Percentiles rank a stretch among this genome's conserved stretches.
Evolutionary conservation across 30 jellyfish, hydroid and myxozoan genomes (phyloP).

Genomic region (Turritopsis dohrnii): DNA sequence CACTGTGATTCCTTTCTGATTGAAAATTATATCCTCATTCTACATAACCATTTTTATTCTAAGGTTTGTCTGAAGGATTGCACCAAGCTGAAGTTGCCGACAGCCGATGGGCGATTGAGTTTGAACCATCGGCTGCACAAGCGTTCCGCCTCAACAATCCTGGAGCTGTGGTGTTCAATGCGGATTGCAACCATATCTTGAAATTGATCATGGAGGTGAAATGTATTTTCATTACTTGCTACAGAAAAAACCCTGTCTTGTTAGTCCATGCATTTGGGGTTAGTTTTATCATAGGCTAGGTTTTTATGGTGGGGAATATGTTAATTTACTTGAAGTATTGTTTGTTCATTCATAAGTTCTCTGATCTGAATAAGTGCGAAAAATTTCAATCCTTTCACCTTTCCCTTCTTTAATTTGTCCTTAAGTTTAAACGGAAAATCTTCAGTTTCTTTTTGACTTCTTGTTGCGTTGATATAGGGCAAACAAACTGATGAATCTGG

Average conservation of each 20-base stretch:
- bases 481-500: slow-evolving; percentile 58
- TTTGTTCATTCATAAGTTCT: background rate
- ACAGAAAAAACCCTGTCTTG: background rate
- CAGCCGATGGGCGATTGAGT: slow-evolving; percentile 88
- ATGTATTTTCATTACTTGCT: background rate
- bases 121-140: slow-evolving; percentile 95
- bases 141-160: slow-evolving; percentile 85
- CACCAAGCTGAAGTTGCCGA: slow-evolving; percentile 82
- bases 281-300: too few relatives aligned
- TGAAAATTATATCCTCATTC: too few relatives aligned
- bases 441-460: background rate
- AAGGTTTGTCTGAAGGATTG: slow-evolving; percentile 88
- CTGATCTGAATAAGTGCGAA: background rate
- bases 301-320: too few relatives aligned
- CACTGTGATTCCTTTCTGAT: too few relatives aligned
- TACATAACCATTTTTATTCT: background rate
- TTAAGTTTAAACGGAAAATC: background rate
- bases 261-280: too few relatives aligned
- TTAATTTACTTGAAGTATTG: too few relatives aligned
- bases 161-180: slow-evolving; percentile 69
- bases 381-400: background rate
- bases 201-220: slow-evolving; percentile 84
- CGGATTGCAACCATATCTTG: slow-evolving; percentile 65
- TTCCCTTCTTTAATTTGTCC: too few relatives aligned
- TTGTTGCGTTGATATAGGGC: slow-evolving; percentile 40